Evolutionary conservation across 2,888 invertebrate genomes (phyloP).

Genomic region (Isoperla grammatica): DNA sequence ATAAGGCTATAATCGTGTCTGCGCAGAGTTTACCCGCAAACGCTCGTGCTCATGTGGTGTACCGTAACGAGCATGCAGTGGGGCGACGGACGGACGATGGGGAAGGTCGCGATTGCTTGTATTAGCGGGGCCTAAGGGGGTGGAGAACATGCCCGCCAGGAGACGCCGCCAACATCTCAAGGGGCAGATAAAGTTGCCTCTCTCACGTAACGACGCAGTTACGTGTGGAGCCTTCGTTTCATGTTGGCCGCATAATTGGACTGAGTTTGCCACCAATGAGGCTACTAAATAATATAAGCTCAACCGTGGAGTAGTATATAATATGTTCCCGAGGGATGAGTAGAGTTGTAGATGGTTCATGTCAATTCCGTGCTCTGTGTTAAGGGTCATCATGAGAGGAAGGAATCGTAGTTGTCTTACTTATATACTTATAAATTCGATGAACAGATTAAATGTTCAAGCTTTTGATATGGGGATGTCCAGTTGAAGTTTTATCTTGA

Average conservation of each 20-base stretch:
- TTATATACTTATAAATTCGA: too few relatives aligned
- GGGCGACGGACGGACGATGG: background rate
- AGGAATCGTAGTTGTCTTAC: too few relatives aligned
- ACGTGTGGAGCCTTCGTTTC: conserved; percentile 6
- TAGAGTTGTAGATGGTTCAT: too few relatives aligned
- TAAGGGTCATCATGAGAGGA: too few relatives aligned
- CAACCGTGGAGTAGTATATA: conserved; percentile 17
- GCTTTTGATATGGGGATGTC: too few relatives aligned
- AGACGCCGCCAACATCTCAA: conserved; percentile 5
- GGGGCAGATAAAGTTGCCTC: conserved; percentile 23
- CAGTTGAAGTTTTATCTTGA: too few relatives aligned
- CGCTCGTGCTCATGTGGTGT: conserved; percentile 10
- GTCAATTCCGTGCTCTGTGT: too few relatives aligned
- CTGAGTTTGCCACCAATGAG: conserved; percentile 26
- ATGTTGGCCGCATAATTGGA: conserved; percentile 24
- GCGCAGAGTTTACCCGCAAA: background rate
- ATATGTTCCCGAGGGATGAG: conserved; percentile 20
- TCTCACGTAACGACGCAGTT: conserved; percentile 22
- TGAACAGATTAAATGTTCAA: too few relatives aligned
- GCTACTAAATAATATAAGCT: conserved; percentile 23
- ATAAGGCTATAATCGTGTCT: too few relatives aligned
- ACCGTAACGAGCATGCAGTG: conserved; percentile 4
- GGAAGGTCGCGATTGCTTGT: conserved; percentile 3
- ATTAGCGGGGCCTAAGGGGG: background rate
- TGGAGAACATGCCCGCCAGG: background rate